phyloP scores from a whole-genome alignment of 2,113 vertebrate species.

The Anser brachyrhynchus region DNA sequence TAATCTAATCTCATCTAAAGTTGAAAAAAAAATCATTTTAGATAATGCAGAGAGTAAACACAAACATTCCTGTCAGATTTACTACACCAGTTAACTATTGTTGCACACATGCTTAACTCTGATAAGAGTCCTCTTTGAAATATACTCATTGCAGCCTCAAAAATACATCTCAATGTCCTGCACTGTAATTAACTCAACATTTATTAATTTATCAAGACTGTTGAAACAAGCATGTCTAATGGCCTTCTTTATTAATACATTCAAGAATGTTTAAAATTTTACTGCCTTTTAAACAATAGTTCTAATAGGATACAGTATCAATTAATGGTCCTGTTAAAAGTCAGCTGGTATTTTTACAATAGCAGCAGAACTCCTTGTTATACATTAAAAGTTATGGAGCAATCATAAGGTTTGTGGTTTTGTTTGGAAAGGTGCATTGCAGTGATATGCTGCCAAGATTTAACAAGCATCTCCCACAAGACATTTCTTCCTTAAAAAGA shows the following conservation, averaged over 20 bases:
- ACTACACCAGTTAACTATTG: background rate
- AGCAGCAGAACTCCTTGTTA: slow-evolving; percentile 20
- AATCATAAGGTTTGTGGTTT: background rate
- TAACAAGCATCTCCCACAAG: background rate
- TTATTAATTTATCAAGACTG: slow-evolving; percentile 67
- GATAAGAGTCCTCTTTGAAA: slow-evolving; percentile 22
- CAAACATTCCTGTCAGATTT: slow-evolving; percentile 4
- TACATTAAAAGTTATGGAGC: background rate
- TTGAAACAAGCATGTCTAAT: slow-evolving; percentile 64
- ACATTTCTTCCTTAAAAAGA: slow-evolving; percentile 15
- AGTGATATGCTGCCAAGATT: background rate
- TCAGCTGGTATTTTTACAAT: slow-evolving; percentile 64
- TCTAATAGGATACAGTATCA: slow-evolving; percentile 69
- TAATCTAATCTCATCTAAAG: background rate
- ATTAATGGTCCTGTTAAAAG: slow-evolving; percentile 67
- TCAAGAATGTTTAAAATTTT: slow-evolving; percentile 68
- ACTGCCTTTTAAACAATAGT: slow-evolving; percentile 66
- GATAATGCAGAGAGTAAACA: background rate
- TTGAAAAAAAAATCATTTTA: background rate
- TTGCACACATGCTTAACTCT: background rate
- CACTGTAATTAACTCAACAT: slow-evolving; percentile 61
- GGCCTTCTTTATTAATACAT: slow-evolving; percentile 61
- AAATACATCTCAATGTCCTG: slow-evolving; percentile 8
- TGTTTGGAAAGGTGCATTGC: slow-evolving; percentile 27
- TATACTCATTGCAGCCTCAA: slow-evolving; percentile 2